These are phyloP conservation scores for Dallia pectoralis DNA, from an alignment of 2,797 vertebrate genomes.

Conservation along the genomic window DNA sequence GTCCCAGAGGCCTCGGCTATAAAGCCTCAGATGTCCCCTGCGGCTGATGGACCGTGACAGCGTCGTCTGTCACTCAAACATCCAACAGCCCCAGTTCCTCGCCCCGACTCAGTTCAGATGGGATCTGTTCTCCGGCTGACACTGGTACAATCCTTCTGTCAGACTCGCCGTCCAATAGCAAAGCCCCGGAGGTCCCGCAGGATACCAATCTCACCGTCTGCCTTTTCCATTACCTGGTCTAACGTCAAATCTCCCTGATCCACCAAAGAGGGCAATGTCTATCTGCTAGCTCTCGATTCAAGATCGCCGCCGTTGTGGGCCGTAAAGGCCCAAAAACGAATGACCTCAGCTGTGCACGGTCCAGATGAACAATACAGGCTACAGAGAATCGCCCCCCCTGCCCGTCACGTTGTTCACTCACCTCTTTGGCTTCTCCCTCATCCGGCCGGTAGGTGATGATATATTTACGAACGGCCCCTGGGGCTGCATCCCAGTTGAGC, in stretches of 20 bases:
- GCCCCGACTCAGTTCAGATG: slow-evolving; percentile 15
- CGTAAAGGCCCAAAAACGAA: slow-evolving; percentile 55
- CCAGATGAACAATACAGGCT: neutral
- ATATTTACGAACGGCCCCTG: slow-evolving; percentile 89
- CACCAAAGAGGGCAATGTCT: slow-evolving; percentile 46
- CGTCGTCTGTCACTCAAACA: slow-evolving; percentile 30
- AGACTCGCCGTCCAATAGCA: slow-evolving; percentile 21
- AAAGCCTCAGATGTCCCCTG: slow-evolving; percentile 43
- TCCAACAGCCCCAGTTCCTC: neutral
- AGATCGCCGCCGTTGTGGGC: slow-evolving; percentile 38
- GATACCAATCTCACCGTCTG: slow-evolving; percentile 52
- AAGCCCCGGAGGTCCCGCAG: slow-evolving; percentile 41
- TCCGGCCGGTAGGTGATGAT: slow-evolving; percentile 85
- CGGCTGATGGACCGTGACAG: neutral
- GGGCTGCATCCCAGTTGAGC: slow-evolving; percentile 86
- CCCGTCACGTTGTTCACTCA: slow-evolving; percentile 52
- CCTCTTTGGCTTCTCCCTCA: slow-evolving; percentile 86
- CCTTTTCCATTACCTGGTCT: slow-evolving; percentile 46
- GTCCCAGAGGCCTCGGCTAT: slow-evolving; percentile 47
- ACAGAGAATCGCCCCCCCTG: neutral
- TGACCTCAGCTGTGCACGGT: slow-evolving; percentile 16
- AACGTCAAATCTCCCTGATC: slow-evolving; percentile 41
- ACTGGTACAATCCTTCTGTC: slow-evolving; percentile 20
- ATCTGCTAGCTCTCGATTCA: slow-evolving; percentile 41
- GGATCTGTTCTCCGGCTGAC: slow-evolving; percentile 32